Base-by-base conservation (phyloP, 1,140 invertebrate species). In the Drosophila azteca region DNA sequence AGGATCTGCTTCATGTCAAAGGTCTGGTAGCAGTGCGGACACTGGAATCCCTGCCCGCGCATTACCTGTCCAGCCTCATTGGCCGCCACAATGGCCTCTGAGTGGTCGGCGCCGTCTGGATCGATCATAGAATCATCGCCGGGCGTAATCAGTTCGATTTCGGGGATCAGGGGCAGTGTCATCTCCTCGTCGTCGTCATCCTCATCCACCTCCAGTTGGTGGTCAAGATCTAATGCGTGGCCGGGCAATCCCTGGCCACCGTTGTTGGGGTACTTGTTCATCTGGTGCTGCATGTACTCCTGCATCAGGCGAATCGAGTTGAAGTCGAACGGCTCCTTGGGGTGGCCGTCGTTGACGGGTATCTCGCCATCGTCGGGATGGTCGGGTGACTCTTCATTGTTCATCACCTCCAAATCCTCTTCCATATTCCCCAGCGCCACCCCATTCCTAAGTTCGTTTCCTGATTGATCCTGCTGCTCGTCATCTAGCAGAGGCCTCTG, bases 1-100 rank as follows among this genome's bases (percentile, higher is more conserved):
- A 91, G 79, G 63, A 90, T 87, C 69, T 90, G 90, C 35, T 89
- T 71, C 90, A 91, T 91, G 41, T 90, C 90, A 24, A 91, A 91
- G 22, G 83, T 79, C 31, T 90, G 87, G 39, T 81, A 91, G 46
- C 90, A 91, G 46, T 84, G 79, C 22, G 90, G 81, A 48, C 90
- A 91, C 44, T 91, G 90, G 51, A 91, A 91, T 1, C 85, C 90
- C 5, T 68, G 75, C 0, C 24, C 63, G 49, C 13, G 55, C 55
- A 48, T 43, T 7, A 3, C 48, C 49, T 29, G 51, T 39, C 57
- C 50, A 72, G 50, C 11, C 51, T 35, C 17, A 29, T 48, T 44
- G 22, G 26, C 54, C 29, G 26, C 54, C 29, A 3, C 49, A 63
- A 13, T 46, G 9, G 3, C 43, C 60, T n/a, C 54, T 20, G 24